Evolutionary conservation across 30 jellyfish, hydroid and myxozoan species (phyloP).

Genomic region (Calvadosia cruxmelitensis): DNA sequence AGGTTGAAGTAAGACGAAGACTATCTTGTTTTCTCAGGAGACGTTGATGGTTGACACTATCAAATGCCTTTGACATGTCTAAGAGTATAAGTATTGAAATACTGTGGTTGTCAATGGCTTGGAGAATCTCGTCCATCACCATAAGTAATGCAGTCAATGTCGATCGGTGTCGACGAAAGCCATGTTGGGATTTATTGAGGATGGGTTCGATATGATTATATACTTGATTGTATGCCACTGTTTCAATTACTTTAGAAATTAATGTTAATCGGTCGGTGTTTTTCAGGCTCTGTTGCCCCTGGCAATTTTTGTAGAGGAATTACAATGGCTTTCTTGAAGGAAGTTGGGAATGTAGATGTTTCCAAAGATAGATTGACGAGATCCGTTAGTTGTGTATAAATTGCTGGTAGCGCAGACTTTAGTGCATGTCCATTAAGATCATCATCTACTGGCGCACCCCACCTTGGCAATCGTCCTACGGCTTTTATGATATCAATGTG

Average conservation of each 20-base stretch:
- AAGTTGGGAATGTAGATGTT: not conserved
- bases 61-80: constrained; percentile 37
- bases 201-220: not conserved
- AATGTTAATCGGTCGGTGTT: not conserved
- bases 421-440: not conserved
- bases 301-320: not conserved
- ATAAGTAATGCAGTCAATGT: constrained; percentile 21
- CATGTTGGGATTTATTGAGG: constrained; percentile 5
- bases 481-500: not conserved
- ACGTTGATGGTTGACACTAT: constrained; percentile 16
- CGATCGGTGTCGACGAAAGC: constrained; percentile 19
- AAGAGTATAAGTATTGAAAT: constrained; percentile 10
- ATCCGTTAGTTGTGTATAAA: not conserved
- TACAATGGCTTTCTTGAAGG: not conserved
- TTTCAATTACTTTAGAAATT: not conserved
- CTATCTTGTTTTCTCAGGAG: constrained; percentile 10
- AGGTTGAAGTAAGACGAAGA: constrained; percentile 3
- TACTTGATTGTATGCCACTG: not conserved
- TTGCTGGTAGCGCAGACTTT: not conserved
- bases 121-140: constrained; percentile 14
- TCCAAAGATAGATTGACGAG: not conserved
- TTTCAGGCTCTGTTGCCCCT: not conserved
- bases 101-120: constrained; percentile 13
- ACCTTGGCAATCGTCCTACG: not conserved
- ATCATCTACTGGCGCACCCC: not conserved